Evolutionary conservation across 2,888 invertebrate genomes (phyloP).

Genomic region (Brachyptera risi): DNA sequence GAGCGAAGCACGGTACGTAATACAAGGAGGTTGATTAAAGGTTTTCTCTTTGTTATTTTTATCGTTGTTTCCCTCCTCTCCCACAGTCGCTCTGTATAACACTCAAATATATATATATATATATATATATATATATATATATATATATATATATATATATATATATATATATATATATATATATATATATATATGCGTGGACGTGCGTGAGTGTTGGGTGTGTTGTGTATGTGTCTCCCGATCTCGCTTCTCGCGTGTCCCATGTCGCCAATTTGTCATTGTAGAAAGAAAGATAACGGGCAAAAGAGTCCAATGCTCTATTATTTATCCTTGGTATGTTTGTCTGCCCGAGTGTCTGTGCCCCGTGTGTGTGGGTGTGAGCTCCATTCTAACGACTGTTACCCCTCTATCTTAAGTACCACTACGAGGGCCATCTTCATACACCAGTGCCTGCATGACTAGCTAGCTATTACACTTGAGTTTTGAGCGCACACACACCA

Average conservation of each 20-base stretch:
- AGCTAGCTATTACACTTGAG: too few relatives aligned
- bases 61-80: neutral
- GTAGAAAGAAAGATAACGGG: conserved; percentile 27
- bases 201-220: neutral
- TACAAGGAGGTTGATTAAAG: neutral
- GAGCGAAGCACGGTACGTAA: neutral
- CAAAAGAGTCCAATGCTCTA: conserved; percentile 25
- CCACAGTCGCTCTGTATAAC: neutral
- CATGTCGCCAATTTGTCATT: conserved; percentile 29
- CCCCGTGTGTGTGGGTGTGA: too few relatives aligned
- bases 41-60: neutral
- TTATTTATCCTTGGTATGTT: too few relatives aligned
- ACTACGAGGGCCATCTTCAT: conserved; percentile 1
- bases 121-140: too few relatives aligned
- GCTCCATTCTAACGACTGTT: conserved; percentile 27
- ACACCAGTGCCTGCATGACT: too few relatives aligned
- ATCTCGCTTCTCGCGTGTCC: conserved; percentile 18
- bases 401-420: conserved; percentile 23
- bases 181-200: neutral
- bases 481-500: too few relatives aligned
- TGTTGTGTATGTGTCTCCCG: conserved; percentile 7
- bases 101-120: too few relatives aligned
- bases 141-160: too few relatives aligned
- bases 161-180: too few relatives aligned
- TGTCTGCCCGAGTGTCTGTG: conserved; percentile 18